Percentiles rank a stretch among this genome's conserved stretches.
Conservation (phyloP, 2,113 vertebrate species). For the Formicarius rufipectus region DNA sequence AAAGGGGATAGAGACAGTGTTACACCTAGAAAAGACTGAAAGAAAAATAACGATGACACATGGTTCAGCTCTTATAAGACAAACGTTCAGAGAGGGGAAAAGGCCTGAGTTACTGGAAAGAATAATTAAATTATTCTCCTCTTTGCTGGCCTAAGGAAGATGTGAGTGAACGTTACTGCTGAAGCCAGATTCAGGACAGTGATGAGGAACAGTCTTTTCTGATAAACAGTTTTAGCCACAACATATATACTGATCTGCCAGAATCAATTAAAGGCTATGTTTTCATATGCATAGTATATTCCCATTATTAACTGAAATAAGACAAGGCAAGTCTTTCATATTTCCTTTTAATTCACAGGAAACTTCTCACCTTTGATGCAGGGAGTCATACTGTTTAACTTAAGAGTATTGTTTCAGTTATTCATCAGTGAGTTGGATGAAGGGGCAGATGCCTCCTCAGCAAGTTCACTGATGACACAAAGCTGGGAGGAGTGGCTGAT, state of each 20-base stretch:
- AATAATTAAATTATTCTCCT: not conserved
- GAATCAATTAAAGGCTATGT: not conserved
- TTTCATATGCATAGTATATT: not conserved
- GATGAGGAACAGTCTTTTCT: not conserved
- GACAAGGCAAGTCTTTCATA: not conserved
- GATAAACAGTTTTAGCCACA: not conserved
- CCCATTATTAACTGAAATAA: not conserved
- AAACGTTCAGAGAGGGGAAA: slow-evolving; percentile 16
- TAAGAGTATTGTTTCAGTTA: not conserved
- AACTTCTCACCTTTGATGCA: not conserved
- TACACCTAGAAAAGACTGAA: not conserved
- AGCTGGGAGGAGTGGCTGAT: not conserved
- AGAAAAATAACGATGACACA: not conserved
- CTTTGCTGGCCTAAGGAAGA: not conserved
- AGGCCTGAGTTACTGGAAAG: slow-evolving; percentile 8
- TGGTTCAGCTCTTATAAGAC: not conserved
- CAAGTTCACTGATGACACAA: not conserved
- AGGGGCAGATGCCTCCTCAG: not conserved
- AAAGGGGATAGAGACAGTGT: not conserved
- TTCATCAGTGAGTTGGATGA: not conserved
- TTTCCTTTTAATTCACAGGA: not conserved
- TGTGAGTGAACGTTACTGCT: not conserved
- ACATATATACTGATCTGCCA: not conserved
- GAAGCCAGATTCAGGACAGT: not conserved
- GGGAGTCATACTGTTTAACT: not conserved